Base-by-base conservation (phyloP, 1,140 invertebrate species). In the Lordiphosa collinella region DNA sequence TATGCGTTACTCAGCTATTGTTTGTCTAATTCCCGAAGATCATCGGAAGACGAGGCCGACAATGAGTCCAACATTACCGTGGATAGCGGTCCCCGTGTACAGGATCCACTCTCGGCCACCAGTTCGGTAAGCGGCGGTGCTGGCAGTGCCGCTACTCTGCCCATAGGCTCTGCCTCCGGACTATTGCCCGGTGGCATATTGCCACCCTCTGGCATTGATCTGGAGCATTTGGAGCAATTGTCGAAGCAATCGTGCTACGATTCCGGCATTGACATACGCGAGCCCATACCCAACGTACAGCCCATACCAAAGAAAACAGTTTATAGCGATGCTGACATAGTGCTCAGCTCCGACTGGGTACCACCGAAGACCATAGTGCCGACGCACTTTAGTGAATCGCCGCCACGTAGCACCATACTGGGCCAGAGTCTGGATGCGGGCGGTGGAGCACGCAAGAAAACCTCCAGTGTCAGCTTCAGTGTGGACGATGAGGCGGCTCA, bases 241-340 rank as follows among this genome's bases (percentile, higher is more conserved):
- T 85, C 86, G 66, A 95, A 95, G 89, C 92, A 93, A 58, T 95
- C 94, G 65, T 95, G 94, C 91, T 94, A 95, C 89, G 95, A 96
- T 90, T 96, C 94, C n/a, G 95, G 95, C 66, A 96, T 96, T 80
- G 95, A 96, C 89, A 96, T 96, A 64, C 92, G 94, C 73, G 95
- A 96, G 76, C 93, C 93, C 52, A 89, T 89, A 49, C 92, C 92
- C 54, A 90, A 89, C 64, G 89, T 92, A 82, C 88, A 88, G 59
- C 85, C 88, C 31, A 88, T 87, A 86, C 78, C 86, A 87, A 87
- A 88, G 79, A 89, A 89, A 86, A 71, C 92, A 84, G 91, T 92
- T 57, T 95, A 95, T 89, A 95, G 94, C 60, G 95, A 96, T 89
- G 95, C 95, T 38, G 95, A 96, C 88, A 95, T 96, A 74, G 94